Evolutionary conservation across 2,888 invertebrate genomes (phyloP), one percentile per base, ranked within the genome.

Genomic region (Sicus ferrugineus): DNA sequence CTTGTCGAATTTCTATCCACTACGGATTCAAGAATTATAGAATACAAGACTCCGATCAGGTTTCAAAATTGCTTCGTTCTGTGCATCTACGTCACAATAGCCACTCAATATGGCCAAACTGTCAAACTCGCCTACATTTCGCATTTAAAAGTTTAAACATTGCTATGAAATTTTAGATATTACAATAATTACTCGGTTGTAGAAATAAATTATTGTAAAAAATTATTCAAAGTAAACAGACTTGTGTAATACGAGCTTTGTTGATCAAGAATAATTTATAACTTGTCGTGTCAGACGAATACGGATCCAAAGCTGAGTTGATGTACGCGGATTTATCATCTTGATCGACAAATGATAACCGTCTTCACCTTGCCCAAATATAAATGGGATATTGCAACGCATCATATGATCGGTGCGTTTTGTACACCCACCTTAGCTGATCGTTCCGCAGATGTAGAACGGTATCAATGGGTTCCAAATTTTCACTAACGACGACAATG

Each of bases 301-400:
- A 61, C 23, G 11, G 83, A 68, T 26, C n/a, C n/a, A n/a, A n/a
- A n/a, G n/a, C n/a, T n/a, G n/a, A n/a, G n/a, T n/a, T n/a, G n/a
- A n/a, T n/a, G n/a, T n/a, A n/a, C 79, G 73, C 67, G 80, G 77
- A 9, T 11, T 58, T 58, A 83, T 82, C 30, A 61, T 48, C 1
- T 19, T 26, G 3, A 70, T 38, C 26, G 58, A 46, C 21, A 70
- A 64, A 59, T 72, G 52, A 30, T 69, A 71, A 4, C 64, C 59
- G 30, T 70, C 72, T 52, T 70, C 69, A 2, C 69, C 67, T 54
- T 64, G 30, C 52, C 54, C 58, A 72, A 72, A 72, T 19, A 69
- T n/a, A 4, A 14, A 67, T 19, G 7, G 67, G 69, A 61, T 72
- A 68, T 56, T 70, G 67, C 16, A 72, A 28, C 7, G 68, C 68